These are phyloP conservation scores for Saguinus imperator DNA, from an alignment of 2,113 vertebrate species.

Conservation along the genomic window DNA sequence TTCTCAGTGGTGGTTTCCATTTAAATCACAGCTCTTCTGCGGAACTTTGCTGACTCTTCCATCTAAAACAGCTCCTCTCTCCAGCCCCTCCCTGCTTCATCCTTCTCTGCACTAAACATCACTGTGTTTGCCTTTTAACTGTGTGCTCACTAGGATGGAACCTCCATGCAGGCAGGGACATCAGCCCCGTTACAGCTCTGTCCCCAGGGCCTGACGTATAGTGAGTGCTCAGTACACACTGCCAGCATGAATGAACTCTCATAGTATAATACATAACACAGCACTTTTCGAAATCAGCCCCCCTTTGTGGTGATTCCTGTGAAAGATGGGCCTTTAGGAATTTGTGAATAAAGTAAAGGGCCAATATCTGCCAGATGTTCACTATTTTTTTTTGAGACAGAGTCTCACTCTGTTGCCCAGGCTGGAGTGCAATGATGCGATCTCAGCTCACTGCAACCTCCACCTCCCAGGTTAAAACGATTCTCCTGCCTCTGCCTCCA, in stretches of 20 bases:
- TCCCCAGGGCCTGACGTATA: not conserved
- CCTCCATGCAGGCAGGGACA: not conserved
- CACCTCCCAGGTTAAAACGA: too few species aligned
- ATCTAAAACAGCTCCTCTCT: not conserved
- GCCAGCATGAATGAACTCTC: not conserved
- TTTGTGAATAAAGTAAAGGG: not conserved
- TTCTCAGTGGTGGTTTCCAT: not conserved
- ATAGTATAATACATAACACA: not conserved
- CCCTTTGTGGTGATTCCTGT: not conserved
- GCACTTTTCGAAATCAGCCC: not conserved
- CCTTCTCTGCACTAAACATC: not conserved
- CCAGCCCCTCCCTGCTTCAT: not conserved
- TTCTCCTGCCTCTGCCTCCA: too few species aligned
- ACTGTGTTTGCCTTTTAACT: not conserved
- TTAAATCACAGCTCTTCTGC: not conserved
- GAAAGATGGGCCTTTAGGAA: not conserved
- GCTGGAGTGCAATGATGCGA: too few species aligned
- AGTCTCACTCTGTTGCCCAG: too few species aligned
- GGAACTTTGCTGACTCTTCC: rapidly evolving
- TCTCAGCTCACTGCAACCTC: too few species aligned
- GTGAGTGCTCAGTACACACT: not conserved
- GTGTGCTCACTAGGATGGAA: not conserved
- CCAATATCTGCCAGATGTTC: not conserved
- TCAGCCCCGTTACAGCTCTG: not conserved
- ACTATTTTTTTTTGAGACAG: not conserved